Conservation (phyloP, 1,140 invertebrate species). For the Heliothis subflexa region DNA sequence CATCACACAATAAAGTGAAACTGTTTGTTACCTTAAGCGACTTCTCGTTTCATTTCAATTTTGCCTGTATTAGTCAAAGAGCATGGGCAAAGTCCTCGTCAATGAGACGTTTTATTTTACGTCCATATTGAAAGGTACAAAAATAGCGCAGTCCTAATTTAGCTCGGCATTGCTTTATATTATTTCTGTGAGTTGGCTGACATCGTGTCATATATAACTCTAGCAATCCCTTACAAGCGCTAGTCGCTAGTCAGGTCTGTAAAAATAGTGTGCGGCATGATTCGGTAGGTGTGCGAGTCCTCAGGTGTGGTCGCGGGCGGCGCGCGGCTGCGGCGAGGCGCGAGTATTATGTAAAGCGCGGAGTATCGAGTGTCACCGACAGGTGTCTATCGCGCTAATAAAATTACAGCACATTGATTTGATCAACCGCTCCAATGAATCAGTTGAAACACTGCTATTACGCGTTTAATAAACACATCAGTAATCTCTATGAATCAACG, state of each 20-base stretch:
- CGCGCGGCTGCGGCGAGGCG: slow-evolving; percentile 50
- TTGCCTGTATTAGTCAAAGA: slow-evolving; percentile 37
- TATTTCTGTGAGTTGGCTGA: slow-evolving; percentile 15
- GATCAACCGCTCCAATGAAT: slow-evolving; percentile 47
- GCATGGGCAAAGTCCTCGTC: slow-evolving; percentile 14
- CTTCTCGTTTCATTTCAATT: slow-evolving; percentile 17
- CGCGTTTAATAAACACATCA: slow-evolving; percentile 39
- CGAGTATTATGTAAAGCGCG: slow-evolving; percentile 67
- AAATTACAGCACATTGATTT: slow-evolving; percentile 58
- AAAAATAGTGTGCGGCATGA: slow-evolving; percentile 33
- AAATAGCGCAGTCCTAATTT: slow-evolving; percentile 29
- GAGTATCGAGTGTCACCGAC: slow-evolving; percentile 65
- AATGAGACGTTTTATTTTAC: slow-evolving; percentile 38
- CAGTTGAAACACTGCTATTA: slow-evolving; percentile 39
- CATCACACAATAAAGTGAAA: slow-evolving; percentile 36
- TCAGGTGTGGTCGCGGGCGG: slow-evolving; percentile 42
- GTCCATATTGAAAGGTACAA: slow-evolving; percentile 30
- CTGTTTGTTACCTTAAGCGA: slow-evolving; percentile 34
- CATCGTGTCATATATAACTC: background rate
- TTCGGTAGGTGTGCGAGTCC: slow-evolving; percentile 30
- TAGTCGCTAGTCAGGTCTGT: slow-evolving; percentile 22
- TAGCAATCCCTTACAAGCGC: background rate
- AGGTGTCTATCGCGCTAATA: slow-evolving; percentile 69
- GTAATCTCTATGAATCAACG: slow-evolving; percentile 35
- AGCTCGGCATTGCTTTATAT: slow-evolving; percentile 30